These are phyloP conservation scores for Zophobas atratus DNA, from an alignment of 1,140 invertebrate genomes.

Conservation along the genomic window DNA sequence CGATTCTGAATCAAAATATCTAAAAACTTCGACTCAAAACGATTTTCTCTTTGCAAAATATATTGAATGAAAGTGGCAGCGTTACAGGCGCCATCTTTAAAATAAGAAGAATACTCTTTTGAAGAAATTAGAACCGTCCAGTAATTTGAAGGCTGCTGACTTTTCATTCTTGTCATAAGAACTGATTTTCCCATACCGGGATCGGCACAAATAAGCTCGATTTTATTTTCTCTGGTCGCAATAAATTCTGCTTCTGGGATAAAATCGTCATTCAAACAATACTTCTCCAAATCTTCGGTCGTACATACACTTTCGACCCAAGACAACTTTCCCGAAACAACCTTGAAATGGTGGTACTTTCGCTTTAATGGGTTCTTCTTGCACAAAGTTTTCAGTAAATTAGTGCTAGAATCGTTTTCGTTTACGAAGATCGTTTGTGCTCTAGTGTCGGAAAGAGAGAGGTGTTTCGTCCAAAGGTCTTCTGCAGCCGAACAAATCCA, in stretches of 20 bases:
- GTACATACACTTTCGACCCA: background rate
- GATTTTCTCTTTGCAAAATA: background rate
- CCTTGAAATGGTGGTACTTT: conserved; percentile 15
- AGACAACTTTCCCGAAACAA: background rate
- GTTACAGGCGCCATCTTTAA: background rate
- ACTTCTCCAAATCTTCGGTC: background rate
- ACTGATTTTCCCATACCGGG: conserved; percentile 21
- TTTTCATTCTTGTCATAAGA: conserved; percentile 17
- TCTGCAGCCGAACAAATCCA: background rate
- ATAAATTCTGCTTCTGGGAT: background rate
- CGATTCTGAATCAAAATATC: background rate
- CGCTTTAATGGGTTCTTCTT: background rate
- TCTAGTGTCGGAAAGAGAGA: background rate
- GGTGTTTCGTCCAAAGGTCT: too few relatives aligned
- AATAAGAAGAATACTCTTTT: background rate
- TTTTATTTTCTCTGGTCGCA: background rate
- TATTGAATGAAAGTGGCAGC: background rate
- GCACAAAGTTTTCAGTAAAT: background rate
- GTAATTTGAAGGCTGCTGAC: background rate
- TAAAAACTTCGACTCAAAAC: background rate
- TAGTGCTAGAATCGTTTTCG: background rate
- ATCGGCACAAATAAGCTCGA: background rate
- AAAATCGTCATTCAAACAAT: background rate
- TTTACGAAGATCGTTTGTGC: background rate
- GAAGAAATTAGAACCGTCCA: conserved; percentile 8